Conservation (phyloP, 1,140 invertebrate genomes). For the Homalodisca vitripennis region DNA sequence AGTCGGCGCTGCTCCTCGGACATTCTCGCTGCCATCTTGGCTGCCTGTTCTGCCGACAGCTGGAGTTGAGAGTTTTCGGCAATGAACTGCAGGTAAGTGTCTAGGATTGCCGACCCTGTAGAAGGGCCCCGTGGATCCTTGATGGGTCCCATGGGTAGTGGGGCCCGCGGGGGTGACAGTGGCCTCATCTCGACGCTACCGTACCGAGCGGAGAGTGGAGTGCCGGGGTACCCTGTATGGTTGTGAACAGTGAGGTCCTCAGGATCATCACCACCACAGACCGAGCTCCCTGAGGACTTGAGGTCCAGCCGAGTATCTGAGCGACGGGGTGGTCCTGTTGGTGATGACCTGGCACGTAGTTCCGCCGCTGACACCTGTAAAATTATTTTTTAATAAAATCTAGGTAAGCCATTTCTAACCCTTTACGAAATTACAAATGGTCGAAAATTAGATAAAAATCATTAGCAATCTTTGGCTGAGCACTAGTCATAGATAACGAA, state of each 20-base stretch:
- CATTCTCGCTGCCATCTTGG: constrained; percentile 40
- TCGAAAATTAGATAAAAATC: too few relatives aligned
- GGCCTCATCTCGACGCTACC: constrained; percentile 38
- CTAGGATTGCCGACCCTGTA: constrained; percentile 73
- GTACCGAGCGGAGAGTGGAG: constrained; percentile 28
- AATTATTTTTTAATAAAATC: constrained; percentile 4
- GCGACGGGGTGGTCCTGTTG: constrained; percentile 70
- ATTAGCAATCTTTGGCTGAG: too few relatives aligned
- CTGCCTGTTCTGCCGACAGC: constrained; percentile 41
- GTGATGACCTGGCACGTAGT: constrained; percentile 74
- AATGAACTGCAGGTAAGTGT: constrained; percentile 82
- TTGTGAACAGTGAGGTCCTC: constrained; percentile 68
- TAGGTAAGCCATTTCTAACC: too few relatives aligned
- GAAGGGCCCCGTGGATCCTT: constrained; percentile 44
- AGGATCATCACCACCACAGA: constrained; percentile 74
- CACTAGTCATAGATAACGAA: too few relatives aligned
- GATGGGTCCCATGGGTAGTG: constrained; percentile 21
- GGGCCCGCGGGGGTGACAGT: constrained; percentile 36
- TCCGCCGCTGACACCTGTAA: constrained; percentile 66
- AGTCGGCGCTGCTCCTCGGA: constrained; percentile 37
- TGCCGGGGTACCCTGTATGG: constrained; percentile 32
- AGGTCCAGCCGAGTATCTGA: constrained; percentile 74
- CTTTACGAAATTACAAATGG: too few relatives aligned
- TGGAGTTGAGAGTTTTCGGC: constrained; percentile 68
- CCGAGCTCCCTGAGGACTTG: constrained; percentile 59